phyloP scores from a whole-genome alignment of 1,140 invertebrate species.

The Pogonognathellus flavescens region DNA sequence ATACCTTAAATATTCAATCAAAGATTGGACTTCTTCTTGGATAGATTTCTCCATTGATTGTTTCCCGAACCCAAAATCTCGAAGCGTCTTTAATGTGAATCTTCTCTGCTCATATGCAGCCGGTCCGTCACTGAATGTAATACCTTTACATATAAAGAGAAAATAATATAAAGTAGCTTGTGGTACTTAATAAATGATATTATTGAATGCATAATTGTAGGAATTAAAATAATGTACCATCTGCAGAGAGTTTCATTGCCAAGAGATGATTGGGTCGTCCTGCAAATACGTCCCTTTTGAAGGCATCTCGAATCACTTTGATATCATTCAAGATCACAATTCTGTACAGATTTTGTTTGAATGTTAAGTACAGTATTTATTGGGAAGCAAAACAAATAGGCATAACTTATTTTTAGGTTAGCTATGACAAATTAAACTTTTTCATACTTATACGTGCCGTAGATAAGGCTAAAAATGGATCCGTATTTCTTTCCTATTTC shows the following conservation, averaged over 20 bases:
- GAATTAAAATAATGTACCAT: background rate
- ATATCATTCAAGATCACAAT: constrained; percentile 62
- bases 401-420: no score
- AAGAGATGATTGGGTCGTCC: constrained; percentile 60
- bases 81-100: constrained; percentile 59
- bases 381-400: background rate
- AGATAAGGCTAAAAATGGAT: constrained; percentile 55
- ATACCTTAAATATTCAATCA: constrained; percentile 57
- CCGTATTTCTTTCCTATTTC: constrained; percentile 59
- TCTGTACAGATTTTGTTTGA: constrained; percentile 16
- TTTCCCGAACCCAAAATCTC: constrained; percentile 65
- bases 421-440: background rate
- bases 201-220: no score
- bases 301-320: constrained; percentile 55
- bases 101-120: constrained; percentile 56
- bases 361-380: no score
- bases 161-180: no score
- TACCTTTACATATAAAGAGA: constrained; percentile 41
- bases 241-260: constrained; percentile 46
- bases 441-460: constrained; percentile 38
- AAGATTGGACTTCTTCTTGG: constrained; percentile 57
- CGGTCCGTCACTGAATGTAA: constrained; percentile 58
- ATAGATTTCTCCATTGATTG: constrained; percentile 61
- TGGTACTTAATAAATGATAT: no score
- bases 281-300: constrained; percentile 53